Evolutionary conservation across 1,140 invertebrate genomes (phyloP).

Genomic region (Cepaea nemoralis): DNA sequence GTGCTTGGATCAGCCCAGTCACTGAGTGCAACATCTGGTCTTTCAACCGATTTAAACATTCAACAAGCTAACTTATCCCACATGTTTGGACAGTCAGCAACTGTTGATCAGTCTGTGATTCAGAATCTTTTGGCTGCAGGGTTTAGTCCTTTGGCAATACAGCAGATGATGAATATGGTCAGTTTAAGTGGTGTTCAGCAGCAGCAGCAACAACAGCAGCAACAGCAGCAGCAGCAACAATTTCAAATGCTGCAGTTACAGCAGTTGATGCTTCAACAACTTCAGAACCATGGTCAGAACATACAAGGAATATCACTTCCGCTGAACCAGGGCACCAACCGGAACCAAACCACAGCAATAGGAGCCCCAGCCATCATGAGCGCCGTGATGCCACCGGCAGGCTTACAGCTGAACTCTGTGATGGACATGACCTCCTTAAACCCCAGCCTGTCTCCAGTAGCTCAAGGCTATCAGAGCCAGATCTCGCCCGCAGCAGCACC

Average conservation of each 20-base stretch:
- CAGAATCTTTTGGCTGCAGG: conserved; percentile 33
- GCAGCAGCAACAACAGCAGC: conserved; percentile 1
- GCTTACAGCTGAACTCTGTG: conserved; percentile 26
- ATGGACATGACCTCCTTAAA: conserved; percentile 32
- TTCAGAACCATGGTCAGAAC: conserved; percentile 29
- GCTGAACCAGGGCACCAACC: background rate
- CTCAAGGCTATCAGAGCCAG: conserved; percentile 34
- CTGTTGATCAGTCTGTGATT: conserved; percentile 3
- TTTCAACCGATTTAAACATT: conserved; percentile 3
- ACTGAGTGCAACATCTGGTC: background rate
- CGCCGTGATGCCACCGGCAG: conserved; percentile 2
- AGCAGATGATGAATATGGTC: conserved; percentile 34
- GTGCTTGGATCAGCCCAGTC: conserved; percentile 20
- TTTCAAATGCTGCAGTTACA: conserved; percentile 35
- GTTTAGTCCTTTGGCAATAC: conserved; percentile 16
- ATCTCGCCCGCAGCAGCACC: conserved; percentile 10
- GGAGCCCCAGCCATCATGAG: conserved; percentile 23
- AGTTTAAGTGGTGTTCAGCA: conserved; percentile 41
- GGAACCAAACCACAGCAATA: background rate
- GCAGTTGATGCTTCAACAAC: conserved; percentile 38
- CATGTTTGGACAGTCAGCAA: background rate
- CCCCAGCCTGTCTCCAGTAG: conserved; percentile 29
- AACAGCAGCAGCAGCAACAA: conserved; percentile 37
- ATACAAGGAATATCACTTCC: conserved; percentile 20
- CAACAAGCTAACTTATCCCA: background rate